Percentiles rank a stretch among this genome's conserved stretches.
These are phyloP conservation scores for Bujurquina vittata DNA, from an alignment of 2,113 vertebrate genomes.

Conservation along the genomic window DNA sequence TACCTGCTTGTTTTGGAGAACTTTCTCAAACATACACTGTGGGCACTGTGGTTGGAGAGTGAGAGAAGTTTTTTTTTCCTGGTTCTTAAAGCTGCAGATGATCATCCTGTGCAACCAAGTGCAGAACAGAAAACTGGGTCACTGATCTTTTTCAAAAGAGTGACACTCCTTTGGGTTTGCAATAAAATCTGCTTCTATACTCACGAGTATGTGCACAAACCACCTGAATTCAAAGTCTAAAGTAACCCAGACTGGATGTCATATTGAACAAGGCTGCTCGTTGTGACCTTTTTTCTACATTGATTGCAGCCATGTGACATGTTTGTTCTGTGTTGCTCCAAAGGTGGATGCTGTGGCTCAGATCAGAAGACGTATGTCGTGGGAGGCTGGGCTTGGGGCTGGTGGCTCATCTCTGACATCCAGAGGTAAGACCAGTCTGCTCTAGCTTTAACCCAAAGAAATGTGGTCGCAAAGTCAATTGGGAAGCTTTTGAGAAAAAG, in stretches of 20 bases:
- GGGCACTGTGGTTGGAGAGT: background rate
- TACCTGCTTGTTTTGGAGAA: background rate
- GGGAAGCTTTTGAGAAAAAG: background rate
- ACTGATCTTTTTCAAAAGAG: background rate
- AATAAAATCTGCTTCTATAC: background rate
- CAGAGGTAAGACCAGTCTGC: constrained; percentile 84
- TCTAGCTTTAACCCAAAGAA: background rate
- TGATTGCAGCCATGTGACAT: background rate
- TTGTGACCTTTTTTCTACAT: background rate
- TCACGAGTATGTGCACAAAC: background rate
- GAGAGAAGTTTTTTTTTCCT: background rate
- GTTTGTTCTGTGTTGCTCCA: constrained; percentile 30
- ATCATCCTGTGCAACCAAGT: constrained; percentile 4
- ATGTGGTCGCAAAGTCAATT: background rate
- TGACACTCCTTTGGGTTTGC: background rate
- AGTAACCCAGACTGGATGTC: background rate
- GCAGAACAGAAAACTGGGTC: background rate
- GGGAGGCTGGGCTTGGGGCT: constrained; percentile 98
- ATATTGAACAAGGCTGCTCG: background rate
- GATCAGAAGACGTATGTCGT: constrained; percentile 92
- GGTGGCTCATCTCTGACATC: constrained; percentile 97
- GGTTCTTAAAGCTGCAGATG: background rate
- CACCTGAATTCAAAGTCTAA: background rate
- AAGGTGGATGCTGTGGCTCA: constrained; percentile 95
- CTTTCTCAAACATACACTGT: background rate